Evolutionary conservation across 2,113 vertebrate genomes (phyloP), one percentile per base, ranked within the genome.

Genomic region (Malurus melanocephalus): DNA sequence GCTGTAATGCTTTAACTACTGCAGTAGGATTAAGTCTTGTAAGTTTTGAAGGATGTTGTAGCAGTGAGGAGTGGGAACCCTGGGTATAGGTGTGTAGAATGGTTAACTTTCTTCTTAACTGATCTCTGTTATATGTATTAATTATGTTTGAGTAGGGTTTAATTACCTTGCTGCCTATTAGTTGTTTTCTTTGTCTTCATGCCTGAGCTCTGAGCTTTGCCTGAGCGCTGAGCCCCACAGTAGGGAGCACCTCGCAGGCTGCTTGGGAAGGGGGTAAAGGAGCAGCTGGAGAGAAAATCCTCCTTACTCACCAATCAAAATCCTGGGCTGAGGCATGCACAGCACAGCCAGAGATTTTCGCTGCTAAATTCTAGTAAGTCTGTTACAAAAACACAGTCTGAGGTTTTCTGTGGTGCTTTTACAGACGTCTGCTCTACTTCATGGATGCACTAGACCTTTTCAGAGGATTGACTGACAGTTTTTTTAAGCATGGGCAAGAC

Each of bases 341-440:
- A 85, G 68, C 59, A 61, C 43, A 76, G 53, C 20, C 33, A 66
- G 59, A 88, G 78, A 35, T 10, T 89, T 79, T 51, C 69, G 64
- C 48, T 80, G 26, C 76, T 85, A 49, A 80, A 60, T 69, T 85
- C 85, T 85, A 48, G 45, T 80, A 92, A 66, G 40, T 60, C 75
- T 87, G 5, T 77, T 91, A 48, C 22, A 80, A 80, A 80, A 80
- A 60, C 68, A 65, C 33, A 60, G 35, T 80, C 55, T 87, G 87
- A 76, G 51, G 28, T 87, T 86, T 88, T 92, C 78, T 88, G 61
- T 65, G 53, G 26, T 93, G 71, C 78, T 87, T 93, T 85, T 86
- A 55, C 38, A 79, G 71, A 16, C 0, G 1, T 80, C 65, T 91
- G 30, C 49, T 93, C 71, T 87, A n/a, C 75, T 81, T 87, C 79